Base-by-base conservation (phyloP, 2,113 vertebrate genomes). In the Leucosticte australis region DNA sequence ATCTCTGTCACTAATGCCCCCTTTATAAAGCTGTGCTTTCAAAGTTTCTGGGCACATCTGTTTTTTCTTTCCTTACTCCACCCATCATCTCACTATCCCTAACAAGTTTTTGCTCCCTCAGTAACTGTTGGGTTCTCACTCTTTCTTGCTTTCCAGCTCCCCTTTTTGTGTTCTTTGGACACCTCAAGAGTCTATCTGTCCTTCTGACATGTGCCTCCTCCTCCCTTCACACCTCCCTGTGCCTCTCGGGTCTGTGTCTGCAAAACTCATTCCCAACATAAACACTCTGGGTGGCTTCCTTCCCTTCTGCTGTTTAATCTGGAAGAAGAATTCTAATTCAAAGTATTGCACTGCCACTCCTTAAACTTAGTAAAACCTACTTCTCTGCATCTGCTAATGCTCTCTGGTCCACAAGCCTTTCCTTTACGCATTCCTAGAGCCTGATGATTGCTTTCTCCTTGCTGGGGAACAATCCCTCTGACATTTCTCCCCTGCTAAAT, bases 311-410 rank as follows among this genome's bases (percentile, higher is more conserved):
- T 93, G 60, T 86, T 94, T 90, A 83, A 88, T 68, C 64, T 90
- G 93, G 88, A 93, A 86, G 64, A 92, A 85, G n/a, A 76, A 93
- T 83, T 22, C 49, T 75, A 67, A 93, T 74, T 87, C 31, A 20
- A 91, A 92, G 14, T 35, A 82, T 13, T 37, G 21, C 35, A 52
- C 17, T 73, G 31, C 42, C 47, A 44, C 33, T 93, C 41, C 59
- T 37, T 39, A 46, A 64, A 26, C 15, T 86, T 75, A 80, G 63
- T 60, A 89, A 88, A 93, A 59, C 27, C 44, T 37, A 67, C 18
- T 22, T 76, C 67, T 86, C 70, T 44, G 18, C 63, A 86, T 59
- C 31, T 77, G 46, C 46, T 87, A 77, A 62, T 4, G 2, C 50
- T 80, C 33, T 50, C 44, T 78, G 19, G 19, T 49, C 44, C 46